Conservation (phyloP, 2,888 invertebrate genomes). For the Lysandra coridon region DNA sequence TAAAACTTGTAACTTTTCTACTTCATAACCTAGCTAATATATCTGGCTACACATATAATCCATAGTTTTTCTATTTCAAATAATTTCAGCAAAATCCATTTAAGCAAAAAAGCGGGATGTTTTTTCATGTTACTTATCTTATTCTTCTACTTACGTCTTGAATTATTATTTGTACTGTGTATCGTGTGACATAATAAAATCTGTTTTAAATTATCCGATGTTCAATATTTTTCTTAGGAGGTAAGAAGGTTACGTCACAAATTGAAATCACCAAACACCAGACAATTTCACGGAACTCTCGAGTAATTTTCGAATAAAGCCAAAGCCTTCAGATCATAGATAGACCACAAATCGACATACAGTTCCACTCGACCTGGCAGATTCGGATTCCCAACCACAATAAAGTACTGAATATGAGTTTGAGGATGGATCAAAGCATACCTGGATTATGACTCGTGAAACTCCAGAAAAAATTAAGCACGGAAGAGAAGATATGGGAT, state of each 20-base stretch:
- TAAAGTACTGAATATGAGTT: not conserved
- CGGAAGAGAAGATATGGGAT: not conserved
- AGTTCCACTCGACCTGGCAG: not conserved
- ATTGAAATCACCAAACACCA: not conserved
- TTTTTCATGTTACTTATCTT: too few species aligned
- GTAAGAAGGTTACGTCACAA: not conserved
- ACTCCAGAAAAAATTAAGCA: not conserved
- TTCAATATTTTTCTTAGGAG: too few species aligned
- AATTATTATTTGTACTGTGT: too few species aligned
- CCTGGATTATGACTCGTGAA: not conserved
- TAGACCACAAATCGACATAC: conserved; percentile 6
- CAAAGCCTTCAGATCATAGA: not conserved
- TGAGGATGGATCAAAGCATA: not conserved
- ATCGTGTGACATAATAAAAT: too few species aligned
- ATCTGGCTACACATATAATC: too few species aligned
- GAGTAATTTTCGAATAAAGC: not conserved
- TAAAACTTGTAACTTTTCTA: too few species aligned
- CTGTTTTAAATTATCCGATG: too few species aligned
- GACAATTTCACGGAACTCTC: not conserved
- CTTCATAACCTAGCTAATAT: too few species aligned
- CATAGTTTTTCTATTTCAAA: too few species aligned
- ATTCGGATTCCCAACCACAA: not conserved
- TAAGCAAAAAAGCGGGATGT: too few species aligned
- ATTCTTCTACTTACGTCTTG: too few species aligned
- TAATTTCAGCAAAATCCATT: too few species aligned